Base-by-base conservation (phyloP, 30 jellyfish, hydroid and myxozoan species). In the Nemopilema nomurai region DNA sequence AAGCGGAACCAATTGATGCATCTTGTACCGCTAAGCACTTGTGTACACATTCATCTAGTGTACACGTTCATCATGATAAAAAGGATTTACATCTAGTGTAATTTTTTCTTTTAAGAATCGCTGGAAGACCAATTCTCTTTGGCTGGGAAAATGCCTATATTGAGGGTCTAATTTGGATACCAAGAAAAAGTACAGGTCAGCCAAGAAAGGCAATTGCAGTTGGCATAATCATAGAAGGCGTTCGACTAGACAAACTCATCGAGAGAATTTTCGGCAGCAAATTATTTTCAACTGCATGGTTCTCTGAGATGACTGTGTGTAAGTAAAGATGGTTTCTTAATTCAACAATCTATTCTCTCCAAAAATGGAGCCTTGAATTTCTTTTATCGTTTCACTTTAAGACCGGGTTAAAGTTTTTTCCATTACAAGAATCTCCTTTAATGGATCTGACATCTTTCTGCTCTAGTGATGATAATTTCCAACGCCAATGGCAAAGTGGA, bases 41-140 rank as follows among this genome's bases (percentile, higher is more conserved):
- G n/a, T n/a, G n/a, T n/a, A n/a, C n/a, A n/a, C n/a, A n/a, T n/a
- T n/a, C n/a, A n/a, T n/a, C n/a, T n/a, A n/a, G n/a, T n/a, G n/a
- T n/a, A n/a, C n/a, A n/a, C n/a, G n/a, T n/a, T n/a, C n/a, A n/a
- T n/a, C n/a, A n/a, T n/a, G n/a, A n/a, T n/a, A n/a, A n/a, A n/a
- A n/a, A n/a, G n/a, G n/a, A n/a, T n/a, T n/a, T n/a, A n/a, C n/a
- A n/a, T n/a, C n/a, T n/a, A n/a, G n/a, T n/a, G n/a, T n/a, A 17
- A 16, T 8, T 63, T 81, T 49, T 21, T 41, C 25, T 80, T 21
- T 70, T 3, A 62, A 87, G 96, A 71, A 89, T 87, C 9, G 78
- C 96, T 50, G 96, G 96, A 18, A 83, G 41, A 16, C 96, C 96
- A 28, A 67, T 87, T 27, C 83, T 87, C 13, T 87, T 82, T 82